Evolutionary conservation across 2,113 vertebrate genomes (phyloP).

Genomic region (Esox niger): DNA sequence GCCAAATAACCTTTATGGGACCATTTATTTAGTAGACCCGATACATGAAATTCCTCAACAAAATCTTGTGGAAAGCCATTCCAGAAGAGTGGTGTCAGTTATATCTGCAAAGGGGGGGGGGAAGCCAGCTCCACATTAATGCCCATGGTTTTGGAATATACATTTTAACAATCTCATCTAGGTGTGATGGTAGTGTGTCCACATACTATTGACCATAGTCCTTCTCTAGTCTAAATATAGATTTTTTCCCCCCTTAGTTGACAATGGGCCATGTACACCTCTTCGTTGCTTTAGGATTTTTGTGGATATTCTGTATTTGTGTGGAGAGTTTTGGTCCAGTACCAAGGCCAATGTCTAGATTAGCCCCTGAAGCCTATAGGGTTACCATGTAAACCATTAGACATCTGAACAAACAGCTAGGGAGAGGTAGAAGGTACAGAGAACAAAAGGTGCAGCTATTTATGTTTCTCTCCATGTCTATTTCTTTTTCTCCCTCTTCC

Average conservation of each 20-base stretch:
- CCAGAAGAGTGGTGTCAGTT: too few relatives aligned
- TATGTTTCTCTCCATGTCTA: background rate
- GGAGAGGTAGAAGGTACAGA: constrained; percentile 17
- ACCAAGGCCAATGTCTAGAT: constrained; percentile 15
- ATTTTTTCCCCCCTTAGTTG: background rate
- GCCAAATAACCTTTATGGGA: too few relatives aligned
- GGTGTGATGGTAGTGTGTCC: too few relatives aligned
- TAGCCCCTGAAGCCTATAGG: constrained; percentile 18
- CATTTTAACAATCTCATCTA: too few relatives aligned
- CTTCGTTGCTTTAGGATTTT: background rate
- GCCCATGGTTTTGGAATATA: too few relatives aligned
- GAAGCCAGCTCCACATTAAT: too few relatives aligned
- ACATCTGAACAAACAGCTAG: constrained; percentile 66
- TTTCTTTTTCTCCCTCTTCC: constrained; percentile 9
- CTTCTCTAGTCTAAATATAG: background rate
- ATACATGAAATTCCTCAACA: too few relatives aligned
- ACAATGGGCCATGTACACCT: background rate
- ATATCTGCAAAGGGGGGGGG: too few relatives aligned
- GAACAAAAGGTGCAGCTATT: background rate
- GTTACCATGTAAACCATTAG: constrained; percentile 56
- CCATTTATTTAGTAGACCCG: too few relatives aligned
- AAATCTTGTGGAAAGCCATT: too few relatives aligned
- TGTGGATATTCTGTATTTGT: constrained; percentile 16
- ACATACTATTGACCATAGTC: background rate
- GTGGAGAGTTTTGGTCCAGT: constrained; percentile 1